Conservation (phyloP, 2,797 vertebrate species). For the Danio tinwini region DNA sequence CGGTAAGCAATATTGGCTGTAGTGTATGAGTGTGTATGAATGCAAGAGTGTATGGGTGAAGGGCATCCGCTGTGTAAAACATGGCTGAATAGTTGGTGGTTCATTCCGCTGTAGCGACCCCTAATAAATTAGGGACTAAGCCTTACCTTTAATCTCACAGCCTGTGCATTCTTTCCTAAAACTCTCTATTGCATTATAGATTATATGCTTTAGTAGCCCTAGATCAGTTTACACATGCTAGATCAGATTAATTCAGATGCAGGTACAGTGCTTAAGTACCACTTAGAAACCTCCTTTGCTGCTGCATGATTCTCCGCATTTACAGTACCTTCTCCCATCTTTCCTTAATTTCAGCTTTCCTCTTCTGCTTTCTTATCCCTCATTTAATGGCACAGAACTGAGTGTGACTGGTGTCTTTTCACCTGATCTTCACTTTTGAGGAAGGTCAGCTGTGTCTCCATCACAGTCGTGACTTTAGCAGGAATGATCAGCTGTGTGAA, state of each 20-base stretch:
- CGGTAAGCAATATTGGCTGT: too few species aligned
- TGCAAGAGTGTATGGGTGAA: too few species aligned
- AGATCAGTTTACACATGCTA: not conserved
- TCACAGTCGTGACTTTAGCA: conserved; percentile 19
- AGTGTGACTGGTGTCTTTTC: conserved; percentile 7
- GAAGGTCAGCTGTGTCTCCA: not conserved
- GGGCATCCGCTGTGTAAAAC: too few species aligned
- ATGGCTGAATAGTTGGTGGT: too few species aligned
- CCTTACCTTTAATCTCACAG: not conserved
- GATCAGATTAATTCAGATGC: not conserved
- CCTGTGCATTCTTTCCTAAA: not conserved
- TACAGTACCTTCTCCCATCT: too few species aligned
- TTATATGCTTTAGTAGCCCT: not conserved
- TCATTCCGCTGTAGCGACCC: too few species aligned
- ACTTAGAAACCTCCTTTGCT: not conserved
- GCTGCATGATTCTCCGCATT: not conserved
- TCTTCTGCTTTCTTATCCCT: not conserved
- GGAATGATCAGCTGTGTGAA: conserved; percentile 31
- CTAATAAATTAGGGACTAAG: too few species aligned
- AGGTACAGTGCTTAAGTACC: not conserved
- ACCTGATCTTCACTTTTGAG: conserved; percentile 6
- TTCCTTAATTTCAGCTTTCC: not conserved
- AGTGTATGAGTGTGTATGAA: too few species aligned
- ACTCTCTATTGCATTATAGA: conserved; percentile 4
- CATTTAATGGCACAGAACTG: not conserved